Base-by-base conservation (phyloP, 2,888 invertebrate species). In the Platynereis dumerilii region DNA sequence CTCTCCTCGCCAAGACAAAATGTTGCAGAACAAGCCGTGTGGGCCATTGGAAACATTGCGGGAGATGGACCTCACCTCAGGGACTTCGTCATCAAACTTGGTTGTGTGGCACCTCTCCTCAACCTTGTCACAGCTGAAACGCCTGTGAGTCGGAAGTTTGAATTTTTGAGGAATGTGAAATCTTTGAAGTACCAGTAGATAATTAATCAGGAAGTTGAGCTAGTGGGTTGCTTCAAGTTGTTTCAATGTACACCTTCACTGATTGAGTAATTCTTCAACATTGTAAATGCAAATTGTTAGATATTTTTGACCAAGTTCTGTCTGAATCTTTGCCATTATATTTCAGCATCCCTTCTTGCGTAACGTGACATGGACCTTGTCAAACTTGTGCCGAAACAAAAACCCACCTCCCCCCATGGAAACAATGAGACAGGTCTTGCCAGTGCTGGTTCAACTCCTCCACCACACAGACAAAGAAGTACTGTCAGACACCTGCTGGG, bases 11-110 rank as follows among this genome's bases (percentile, higher is more conserved):
- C 88, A 1, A 87, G 89, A 45, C 66, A 74, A 58, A 77, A 91
- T 72, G 90, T 92, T 0, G 91, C 92, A 0, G 84, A 84, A 64
- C 84, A 84, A 83, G 91, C 94, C n/a, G 93, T 96, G 0, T 97
- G 93, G 98, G 97, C 97, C 0, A 86, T 96, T n/a, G 95, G 96
- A 71, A 99, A 99, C 85, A 94, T 98, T 75, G 96, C 96, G 65
- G 96, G 85, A 71, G 86, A 86, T 77, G 84, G 85, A 2, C 80
- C 86, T 15, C 85, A 84, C 17, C 88, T 93, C 0, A 87, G 98
- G 55, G 96, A 98, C 85, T 85, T 89, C 64, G 93, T 96, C 54
- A 88, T 98, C 7, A 80, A 83, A 0, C 84, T 87, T 66, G 91
- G 90, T 20, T 90, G 92, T 28, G 86, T 96, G 74, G 88, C 89